Conservation (phyloP, 1,140 invertebrate species). For the Subanguina moxae region DNA sequence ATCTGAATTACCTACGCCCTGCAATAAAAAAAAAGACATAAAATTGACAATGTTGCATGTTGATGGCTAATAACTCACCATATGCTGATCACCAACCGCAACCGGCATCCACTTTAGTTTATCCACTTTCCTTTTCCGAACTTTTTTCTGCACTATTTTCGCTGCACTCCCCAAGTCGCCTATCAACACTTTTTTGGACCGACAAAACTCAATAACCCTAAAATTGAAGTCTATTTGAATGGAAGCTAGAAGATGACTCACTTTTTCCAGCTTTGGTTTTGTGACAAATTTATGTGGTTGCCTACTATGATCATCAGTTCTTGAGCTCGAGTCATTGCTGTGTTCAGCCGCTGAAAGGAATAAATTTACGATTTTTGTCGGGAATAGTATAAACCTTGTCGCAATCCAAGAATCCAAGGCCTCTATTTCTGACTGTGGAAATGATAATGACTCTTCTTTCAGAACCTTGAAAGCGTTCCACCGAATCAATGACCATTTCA, state of each 20-base stretch:
- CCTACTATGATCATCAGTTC: constrained; percentile 33
- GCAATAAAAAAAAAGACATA: too few species aligned
- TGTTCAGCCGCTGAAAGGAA: constrained; percentile 31
- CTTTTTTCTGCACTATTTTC: too few species aligned
- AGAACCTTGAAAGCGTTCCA: constrained; percentile 34
- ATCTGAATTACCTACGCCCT: too few species aligned
- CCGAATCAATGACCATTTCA: constrained; percentile 33
- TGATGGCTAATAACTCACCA: too few species aligned
- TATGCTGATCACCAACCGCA: too few species aligned
- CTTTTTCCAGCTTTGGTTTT: background rate
- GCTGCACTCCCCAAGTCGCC: background rate
- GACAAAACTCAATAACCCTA: background rate
- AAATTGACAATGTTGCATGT: too few species aligned
- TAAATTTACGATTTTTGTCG: background rate
- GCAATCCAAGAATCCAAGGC: constrained; percentile 29
- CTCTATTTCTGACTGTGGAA: constrained; percentile 16
- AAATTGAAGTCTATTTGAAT: background rate
- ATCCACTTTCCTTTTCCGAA: too few species aligned
- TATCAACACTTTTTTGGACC: background rate
- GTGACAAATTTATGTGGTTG: background rate
- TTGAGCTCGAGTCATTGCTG: constrained; percentile 32
- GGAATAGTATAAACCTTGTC: constrained; percentile 11
- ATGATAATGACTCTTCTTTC: constrained; percentile 40
- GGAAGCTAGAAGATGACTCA: background rate
- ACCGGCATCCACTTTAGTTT: too few species aligned